Evolutionary conservation across 2,113 vertebrate genomes (phyloP).

Genomic region (Leucosticte australis): DNA sequence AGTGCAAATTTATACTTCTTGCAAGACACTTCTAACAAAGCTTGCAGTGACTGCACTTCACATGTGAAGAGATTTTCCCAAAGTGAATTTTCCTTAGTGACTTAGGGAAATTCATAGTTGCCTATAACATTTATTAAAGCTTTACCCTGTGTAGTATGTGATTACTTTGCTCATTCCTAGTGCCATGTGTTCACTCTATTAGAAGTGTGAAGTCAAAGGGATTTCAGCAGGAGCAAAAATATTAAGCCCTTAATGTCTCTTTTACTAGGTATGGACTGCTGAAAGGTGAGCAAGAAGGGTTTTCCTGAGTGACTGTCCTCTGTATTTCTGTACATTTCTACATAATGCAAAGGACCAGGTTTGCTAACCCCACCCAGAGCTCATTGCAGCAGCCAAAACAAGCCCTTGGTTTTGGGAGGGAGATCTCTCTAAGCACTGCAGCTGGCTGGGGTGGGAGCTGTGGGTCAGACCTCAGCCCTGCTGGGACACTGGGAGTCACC

Average conservation of each 20-base stretch:
- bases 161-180: background rate
- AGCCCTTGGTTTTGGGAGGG: background rate
- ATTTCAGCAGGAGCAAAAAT: background rate
- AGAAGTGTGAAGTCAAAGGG: background rate
- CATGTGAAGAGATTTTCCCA: background rate
- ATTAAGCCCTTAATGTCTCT: background rate
- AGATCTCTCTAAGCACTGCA: background rate
- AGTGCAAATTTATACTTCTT: background rate
- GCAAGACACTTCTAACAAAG: background rate
- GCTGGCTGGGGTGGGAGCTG: background rate
- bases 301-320: background rate
- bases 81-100: background rate
- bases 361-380: background rate
- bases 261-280: background rate
- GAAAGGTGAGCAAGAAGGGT: background rate
- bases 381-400: fast-evolving
- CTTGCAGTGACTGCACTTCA: background rate
- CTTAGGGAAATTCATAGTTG: background rate
- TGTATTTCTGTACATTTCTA: background rate
- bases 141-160: background rate
- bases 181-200: background rate
- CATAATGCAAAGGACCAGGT: background rate
- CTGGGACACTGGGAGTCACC: background rate
- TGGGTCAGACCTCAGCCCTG: background rate
- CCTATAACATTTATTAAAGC: background rate